A percentile compares a stretch with the other conserved stretches of the same genome.
Evolutionary conservation across 2,888 invertebrate genomes (phyloP).

Genomic region (Ectemnius cavifrons): DNA sequence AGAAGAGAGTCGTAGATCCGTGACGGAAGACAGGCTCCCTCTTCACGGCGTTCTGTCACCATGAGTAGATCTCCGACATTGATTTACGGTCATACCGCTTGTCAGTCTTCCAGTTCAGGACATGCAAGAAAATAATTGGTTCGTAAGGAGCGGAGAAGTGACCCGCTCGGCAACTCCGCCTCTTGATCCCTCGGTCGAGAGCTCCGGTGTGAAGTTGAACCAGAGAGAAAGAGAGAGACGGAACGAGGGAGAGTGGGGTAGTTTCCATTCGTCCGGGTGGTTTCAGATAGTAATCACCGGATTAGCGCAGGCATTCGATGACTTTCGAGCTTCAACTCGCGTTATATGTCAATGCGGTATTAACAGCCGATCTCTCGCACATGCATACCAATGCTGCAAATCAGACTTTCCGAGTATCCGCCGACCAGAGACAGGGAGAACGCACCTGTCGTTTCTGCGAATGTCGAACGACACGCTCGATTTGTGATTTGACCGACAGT

Average conservation of each 20-base stretch:
- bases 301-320: neutral
- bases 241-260: too few species aligned
- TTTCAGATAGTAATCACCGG: too few species aligned
- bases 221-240: too few species aligned
- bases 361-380: too few species aligned
- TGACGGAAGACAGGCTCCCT: slow-evolving; percentile 23
- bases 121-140: slow-evolving; percentile 14
- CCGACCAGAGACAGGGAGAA: neutral
- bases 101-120: slow-evolving; percentile 14
- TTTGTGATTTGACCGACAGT: neutral
- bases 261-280: too few species aligned
- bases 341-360: too few species aligned
- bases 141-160: slow-evolving; percentile 27
- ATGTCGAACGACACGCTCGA: neutral
- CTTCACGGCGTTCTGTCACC: slow-evolving; percentile 2
- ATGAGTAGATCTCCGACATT: slow-evolving; percentile 22
- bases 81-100: slow-evolving; percentile 33
- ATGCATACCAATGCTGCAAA: too few species aligned
- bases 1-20: slow-evolving; percentile 8
- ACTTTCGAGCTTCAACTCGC: slow-evolving; percentile 11
- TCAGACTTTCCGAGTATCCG: neutral
- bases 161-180: neutral
- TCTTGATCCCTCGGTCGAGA: too few species aligned
- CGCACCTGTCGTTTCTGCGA: slow-evolving; percentile 4
- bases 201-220: too few species aligned